Base-by-base conservation (phyloP, 2,888 invertebrate species). In the Xanthorhoe spadicearia region DNA sequence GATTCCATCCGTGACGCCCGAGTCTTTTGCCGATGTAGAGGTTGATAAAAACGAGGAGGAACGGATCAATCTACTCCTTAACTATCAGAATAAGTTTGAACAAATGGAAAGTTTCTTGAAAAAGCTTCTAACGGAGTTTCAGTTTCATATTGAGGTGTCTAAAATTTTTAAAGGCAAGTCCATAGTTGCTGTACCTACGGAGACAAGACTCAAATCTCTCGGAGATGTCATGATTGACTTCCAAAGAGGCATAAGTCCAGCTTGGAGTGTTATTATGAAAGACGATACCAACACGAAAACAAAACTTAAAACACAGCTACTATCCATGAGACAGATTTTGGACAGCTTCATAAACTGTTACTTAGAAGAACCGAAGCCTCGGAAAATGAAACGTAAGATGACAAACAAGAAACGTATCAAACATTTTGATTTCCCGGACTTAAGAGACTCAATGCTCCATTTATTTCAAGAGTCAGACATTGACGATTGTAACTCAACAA, bases 111-210 rank as follows among this genome's bases (percentile, higher is more conserved):
- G 72, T 48, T 70, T 87, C 0, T 71, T 92, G 0, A 88, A 88
- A 64, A 87, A 90, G 38, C 52, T 93, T 19, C 74, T 93, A 0
- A 71, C 82, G 0, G 91, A 93, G 53, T 91, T 92, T 62, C 85
- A 88, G 63, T 93, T 91, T 55, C 91, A 92, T 60, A 89, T 92
- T 66, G 89, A 92, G 70, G 88, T 92, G 0, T 90, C 92, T 0
- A 92, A 91, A 77, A 76, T 92, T 0, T 92, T 92, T 35, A 80
- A 83, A 0, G 78, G 77, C 13, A 83, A 80, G 15, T 82, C 89
- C 2, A 64, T 85, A n/a, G 79, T 84, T 0, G 80, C 82, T 1
- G 46, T 82, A 1, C 79, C 87, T 0, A 79, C 75, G n/a, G n/a
- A 0, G 80, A 88, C 63, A 66, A 72, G n/a, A 0, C 81, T 81